Percentiles rank a stretch among this genome's conserved stretches.
Conservation (phyloP, 2,797 vertebrate species). For the Mormyrops boulengeri region DNA sequence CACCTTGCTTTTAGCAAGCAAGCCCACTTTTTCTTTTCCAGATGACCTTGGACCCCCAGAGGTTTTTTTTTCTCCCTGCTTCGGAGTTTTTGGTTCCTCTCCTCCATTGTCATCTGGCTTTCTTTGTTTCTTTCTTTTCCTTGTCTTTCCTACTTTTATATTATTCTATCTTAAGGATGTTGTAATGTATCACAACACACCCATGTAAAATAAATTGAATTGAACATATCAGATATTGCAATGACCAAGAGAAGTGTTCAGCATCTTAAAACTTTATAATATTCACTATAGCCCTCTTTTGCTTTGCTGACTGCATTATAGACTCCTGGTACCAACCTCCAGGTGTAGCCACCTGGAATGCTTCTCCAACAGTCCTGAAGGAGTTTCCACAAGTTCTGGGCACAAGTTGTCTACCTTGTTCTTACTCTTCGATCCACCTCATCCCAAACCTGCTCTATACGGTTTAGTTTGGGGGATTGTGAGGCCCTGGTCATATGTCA, state of each 20-base stretch:
- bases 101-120: not conserved
- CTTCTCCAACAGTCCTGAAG: not conserved
- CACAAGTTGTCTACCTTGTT: not conserved
- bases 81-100: not conserved
- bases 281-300: not conserved
- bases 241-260: not conserved
- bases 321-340: not conserved
- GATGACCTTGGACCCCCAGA: not conserved
- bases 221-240: not conserved
- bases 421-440: too few species aligned
- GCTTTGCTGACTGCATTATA: not conserved
- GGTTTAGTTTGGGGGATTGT: not conserved
- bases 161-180: not conserved
- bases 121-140: not conserved
- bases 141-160: not conserved
- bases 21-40: not conserved
- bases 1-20: not conserved
- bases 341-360: not conserved
- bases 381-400: not conserved
- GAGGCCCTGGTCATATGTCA: not conserved
- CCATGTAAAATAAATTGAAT: not conserved
- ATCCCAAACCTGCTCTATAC: not conserved
- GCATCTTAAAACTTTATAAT: not conserved
- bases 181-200: not conserved
- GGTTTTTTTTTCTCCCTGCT: not conserved